Conservation (phyloP, 2,888 invertebrate species). For the Timandra comae region DNA sequence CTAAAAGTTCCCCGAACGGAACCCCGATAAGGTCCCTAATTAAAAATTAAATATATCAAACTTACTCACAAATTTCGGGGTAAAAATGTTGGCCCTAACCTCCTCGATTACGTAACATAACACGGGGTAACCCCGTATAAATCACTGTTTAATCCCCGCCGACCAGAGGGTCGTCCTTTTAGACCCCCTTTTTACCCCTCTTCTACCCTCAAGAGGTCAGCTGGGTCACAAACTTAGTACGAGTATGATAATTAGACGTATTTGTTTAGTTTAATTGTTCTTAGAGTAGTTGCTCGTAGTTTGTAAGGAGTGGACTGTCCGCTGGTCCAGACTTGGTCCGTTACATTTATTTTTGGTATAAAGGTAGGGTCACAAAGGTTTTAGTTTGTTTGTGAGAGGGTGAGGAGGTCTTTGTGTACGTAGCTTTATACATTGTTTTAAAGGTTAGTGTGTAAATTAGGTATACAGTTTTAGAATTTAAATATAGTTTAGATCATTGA, state of each 20-base stretch:
- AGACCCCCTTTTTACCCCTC: slow-evolving; percentile 1
- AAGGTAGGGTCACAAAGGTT: too few relatives aligned
- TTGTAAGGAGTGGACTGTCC: not conserved
- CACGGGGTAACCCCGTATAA: slow-evolving; percentile 15
- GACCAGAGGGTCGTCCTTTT: too few relatives aligned
- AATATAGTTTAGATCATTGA: too few relatives aligned
- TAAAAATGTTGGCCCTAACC: slow-evolving; percentile 4
- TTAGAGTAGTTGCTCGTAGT: slow-evolving; percentile 12
- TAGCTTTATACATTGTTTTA: too few relatives aligned
- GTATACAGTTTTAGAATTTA: too few relatives aligned
- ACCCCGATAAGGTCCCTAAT: too few relatives aligned
- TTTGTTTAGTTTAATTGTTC: slow-evolving; percentile 19
- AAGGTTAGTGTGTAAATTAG: too few relatives aligned
- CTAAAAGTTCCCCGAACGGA: not conserved
- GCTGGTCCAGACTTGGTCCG: too few relatives aligned
- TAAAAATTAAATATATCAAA: not conserved
- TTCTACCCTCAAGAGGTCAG: slow-evolving; percentile 8
- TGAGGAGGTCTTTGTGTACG: too few relatives aligned
- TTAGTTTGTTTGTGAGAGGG: too few relatives aligned
- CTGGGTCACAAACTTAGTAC: slow-evolving; percentile 8
- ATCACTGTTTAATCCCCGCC: slow-evolving; percentile 15
- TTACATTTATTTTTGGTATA: too few relatives aligned
- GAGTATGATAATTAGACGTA: slow-evolving; percentile 18
- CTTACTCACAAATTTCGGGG: slow-evolving; percentile 1
- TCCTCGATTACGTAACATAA: slow-evolving; percentile 14